Conservation (phyloP, 2,888 invertebrate species). For the Limnephilus marmoratus region DNA sequence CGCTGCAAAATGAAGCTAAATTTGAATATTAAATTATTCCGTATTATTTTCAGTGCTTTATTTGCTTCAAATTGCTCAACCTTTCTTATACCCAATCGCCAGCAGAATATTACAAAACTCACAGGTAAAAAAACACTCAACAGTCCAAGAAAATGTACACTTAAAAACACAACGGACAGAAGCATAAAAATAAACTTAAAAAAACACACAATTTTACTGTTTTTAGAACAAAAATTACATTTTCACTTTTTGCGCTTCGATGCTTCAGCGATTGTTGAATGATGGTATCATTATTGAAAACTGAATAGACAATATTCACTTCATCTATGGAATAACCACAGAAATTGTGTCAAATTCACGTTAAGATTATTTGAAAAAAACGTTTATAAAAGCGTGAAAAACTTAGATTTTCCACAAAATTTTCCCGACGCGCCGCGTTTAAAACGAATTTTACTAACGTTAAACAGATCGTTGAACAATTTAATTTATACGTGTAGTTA, state of each 20-base stretch:
- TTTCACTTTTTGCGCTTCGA: conserved; percentile 40
- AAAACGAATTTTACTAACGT: neutral
- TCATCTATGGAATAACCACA: neutral
- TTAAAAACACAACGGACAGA: neutral
- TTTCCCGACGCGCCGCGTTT: neutral
- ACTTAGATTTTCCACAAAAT: neutral
- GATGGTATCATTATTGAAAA: neutral
- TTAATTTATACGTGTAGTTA: neutral
- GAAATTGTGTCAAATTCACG: neutral
- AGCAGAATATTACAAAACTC: neutral
- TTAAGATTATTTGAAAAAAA: neutral
- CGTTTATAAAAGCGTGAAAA: neutral
- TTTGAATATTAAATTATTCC: conserved; percentile 1
- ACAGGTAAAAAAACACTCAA: conserved; percentile 20
- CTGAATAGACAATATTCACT: neutral
- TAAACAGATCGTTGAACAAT: neutral
- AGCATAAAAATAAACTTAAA: neutral
- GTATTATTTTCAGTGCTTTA: conserved; percentile 4
- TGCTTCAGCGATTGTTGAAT: neutral
- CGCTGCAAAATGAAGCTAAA: neutral
- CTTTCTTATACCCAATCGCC: neutral
- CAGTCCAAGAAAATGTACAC: neutral
- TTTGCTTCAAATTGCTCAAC: conserved; percentile 16
- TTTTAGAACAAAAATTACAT: conserved; percentile 21
- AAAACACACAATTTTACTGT: conserved; percentile 20